Evolutionary conservation across 1,140 invertebrate species (phyloP), one percentile per base, ranked within the genome.

Genomic region (Bicyclus anynana): DNA sequence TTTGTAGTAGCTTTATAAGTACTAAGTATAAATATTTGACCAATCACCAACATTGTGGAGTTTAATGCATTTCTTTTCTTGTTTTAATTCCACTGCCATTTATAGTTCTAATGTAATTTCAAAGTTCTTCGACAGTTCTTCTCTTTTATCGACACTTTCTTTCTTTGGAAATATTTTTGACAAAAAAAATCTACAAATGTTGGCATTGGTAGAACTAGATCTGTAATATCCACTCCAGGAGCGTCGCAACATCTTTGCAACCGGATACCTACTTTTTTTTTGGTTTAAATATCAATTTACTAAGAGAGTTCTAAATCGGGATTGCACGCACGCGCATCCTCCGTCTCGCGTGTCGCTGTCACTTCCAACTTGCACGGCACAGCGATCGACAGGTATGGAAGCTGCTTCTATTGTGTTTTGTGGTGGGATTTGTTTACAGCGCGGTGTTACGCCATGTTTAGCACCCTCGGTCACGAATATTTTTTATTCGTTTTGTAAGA

Each of bases 321-420:
- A 37, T 23, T 49, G 46, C 54, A 56, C 44, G 54, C 53, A 47
- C 44, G 26, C 52, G 52, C 42, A 54, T 33, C 29, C 12, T 12
- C 7, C 29, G 16, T 56, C 46, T 56, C 54, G 37, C 27, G 17
- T 56, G 54, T 56, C 54, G 54, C 54, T 50, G 54, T 50, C 54
- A 56, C 35, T 56, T 26, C 37, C 23, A 27, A 23, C 23, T 37
- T 42, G 23, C 23, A 57, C 44, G 47, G 48, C 44, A 20, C 47
- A 50, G 38, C 54, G 26, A 40, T n/a, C 46, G 17, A 18, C 46
- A 29, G 29, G 44, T 20, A 57, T 50, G 17, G 37, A 52, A 14
- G 35, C 37, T 26, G 50, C 40, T 44, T 20, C 40, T 44, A 44
- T 44, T 44, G 40, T 44, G 40, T 44, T 44, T 44, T 44, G 18